Conservation (phyloP, 1,140 invertebrate genomes). For the Cyclargus thomasi region DNA sequence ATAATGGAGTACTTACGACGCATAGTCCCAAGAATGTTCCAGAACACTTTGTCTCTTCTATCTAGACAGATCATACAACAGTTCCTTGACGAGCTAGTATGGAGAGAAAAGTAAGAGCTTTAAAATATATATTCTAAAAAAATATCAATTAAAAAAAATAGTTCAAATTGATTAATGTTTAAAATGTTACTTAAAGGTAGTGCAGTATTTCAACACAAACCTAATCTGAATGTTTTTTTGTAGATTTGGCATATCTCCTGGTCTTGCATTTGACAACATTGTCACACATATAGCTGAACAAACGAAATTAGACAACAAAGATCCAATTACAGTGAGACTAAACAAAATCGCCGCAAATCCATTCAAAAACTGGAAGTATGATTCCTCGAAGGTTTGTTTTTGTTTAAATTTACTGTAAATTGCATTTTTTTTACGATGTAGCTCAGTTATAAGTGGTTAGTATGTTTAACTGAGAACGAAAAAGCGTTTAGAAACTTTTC, state of each 20-base stretch:
- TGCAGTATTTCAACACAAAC: neutral
- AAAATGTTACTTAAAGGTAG: no score
- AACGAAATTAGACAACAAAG: constrained; percentile 76
- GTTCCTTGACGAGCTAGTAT: constrained; percentile 91
- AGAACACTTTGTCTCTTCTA: constrained; percentile 88
- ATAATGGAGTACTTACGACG: constrained; percentile 91
- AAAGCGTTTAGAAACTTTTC: no score
- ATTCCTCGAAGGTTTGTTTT: constrained; percentile 57
- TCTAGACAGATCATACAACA: constrained; percentile 91
- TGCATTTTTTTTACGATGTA: no score
- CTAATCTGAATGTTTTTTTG: neutral
- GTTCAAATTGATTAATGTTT: no score
- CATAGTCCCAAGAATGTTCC: constrained; percentile 92
- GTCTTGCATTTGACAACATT: constrained; percentile 88
- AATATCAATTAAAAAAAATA: no score
- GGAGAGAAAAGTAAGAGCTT: constrained; percentile 75
- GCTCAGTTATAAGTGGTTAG: no score
- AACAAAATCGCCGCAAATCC: constrained; percentile 84
- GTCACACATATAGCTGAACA: constrained; percentile 86
- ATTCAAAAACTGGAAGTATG: constrained; percentile 85
- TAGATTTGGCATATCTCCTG: constrained; percentile 83
- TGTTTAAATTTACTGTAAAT: no score
- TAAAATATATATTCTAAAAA: no score
- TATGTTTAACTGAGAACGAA: no score
- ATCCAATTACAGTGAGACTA: constrained; percentile 75